phyloP scores from a whole-genome alignment of 2,797 vertebrate species.

The Sebastes umbrosus region DNA sequence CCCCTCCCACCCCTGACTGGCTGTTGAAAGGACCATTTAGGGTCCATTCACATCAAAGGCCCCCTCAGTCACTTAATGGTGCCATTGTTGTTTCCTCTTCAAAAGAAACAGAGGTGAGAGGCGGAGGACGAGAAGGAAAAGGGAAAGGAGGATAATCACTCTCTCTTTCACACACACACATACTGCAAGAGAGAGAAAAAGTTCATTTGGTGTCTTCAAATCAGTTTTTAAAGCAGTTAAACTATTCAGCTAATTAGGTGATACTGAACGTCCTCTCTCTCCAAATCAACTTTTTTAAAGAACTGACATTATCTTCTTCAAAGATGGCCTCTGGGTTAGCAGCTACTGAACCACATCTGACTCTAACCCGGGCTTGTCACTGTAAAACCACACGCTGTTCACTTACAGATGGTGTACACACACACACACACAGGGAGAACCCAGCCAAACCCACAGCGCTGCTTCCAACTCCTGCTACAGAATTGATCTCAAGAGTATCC shows the following conservation, averaged over 20 bases:
- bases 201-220: neutral
- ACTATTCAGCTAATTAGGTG: slow-evolving; percentile 34
- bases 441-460: slow-evolving; percentile 40
- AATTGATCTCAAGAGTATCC: slow-evolving; percentile 45
- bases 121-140: slow-evolving; percentile 31
- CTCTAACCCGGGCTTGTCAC: slow-evolving; percentile 36
- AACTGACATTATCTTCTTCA: slow-evolving; percentile 38
- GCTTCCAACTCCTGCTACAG: slow-evolving; percentile 31
- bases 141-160: slow-evolving; percentile 21
- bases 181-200: neutral
- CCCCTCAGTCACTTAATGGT: slow-evolving; percentile 53
- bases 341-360: slow-evolving; percentile 47
- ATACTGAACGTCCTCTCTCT: slow-evolving; percentile 2
- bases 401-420: slow-evolving; percentile 42
- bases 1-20: neutral
- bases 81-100: slow-evolving; percentile 63
- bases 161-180: neutral
- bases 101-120: slow-evolving; percentile 54
- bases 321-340: slow-evolving; percentile 23
- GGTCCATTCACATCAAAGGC: slow-evolving; percentile 66
- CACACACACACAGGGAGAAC: slow-evolving; percentile 5
- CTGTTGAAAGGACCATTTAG: slow-evolving; percentile 54
- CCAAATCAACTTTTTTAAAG: slow-evolving; percentile 8
- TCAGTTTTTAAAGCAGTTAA: slow-evolving; percentile 10
- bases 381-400: slow-evolving; percentile 34